Evolutionary conservation across 1,140 invertebrate species (phyloP), one percentile per base, ranked within the genome.

Genomic region (Zeugodacus cucurbitae): DNA sequence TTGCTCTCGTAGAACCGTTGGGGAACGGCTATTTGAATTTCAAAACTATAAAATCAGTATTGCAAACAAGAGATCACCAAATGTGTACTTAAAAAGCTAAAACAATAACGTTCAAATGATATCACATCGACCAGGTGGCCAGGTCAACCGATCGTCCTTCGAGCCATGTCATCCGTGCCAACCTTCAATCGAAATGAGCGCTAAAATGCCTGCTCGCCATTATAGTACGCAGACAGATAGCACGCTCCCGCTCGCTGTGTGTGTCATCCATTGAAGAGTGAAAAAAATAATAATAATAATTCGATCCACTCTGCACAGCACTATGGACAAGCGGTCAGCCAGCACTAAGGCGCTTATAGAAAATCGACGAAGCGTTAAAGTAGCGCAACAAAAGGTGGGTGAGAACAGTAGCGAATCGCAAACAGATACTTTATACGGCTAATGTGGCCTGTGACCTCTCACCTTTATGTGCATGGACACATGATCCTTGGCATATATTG

Each of bases 401-500:
- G 70, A 74, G 70, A 74, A 74, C 70, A 74, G 70, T 74, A 74
- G 70, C 70, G 70, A 74, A 74, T 74, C 37, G 32, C 70, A 41
- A 74, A 74, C 22, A 14, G 26, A 32, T 74, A 37, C 34, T 74
- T 74, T n/a, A 41, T 74, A 41, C 32, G 17, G 1, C 37, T 22
- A 54, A 54, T 54, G 11, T 74, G 37, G 10, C 62, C 32, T 74
- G 26, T 70, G 32, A 32, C 32, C 32, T 32, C 32, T 70, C 32
- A 70, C 34, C 70, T 74, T 44, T 6, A n/a, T 22, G 37, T 22
- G n/a, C n/a, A 22, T 22, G 17, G 6, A 1, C 2, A 20, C 14
- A 54, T 14, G 48, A 54, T 1, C 48, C 48, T 54, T 54, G 48
- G 48, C 14, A 17, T 54, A 0, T 48, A 1, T 48, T 14, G 1